Conservation (phyloP, 1,140 invertebrate genomes). For the Tetraneura akinire region DNA sequence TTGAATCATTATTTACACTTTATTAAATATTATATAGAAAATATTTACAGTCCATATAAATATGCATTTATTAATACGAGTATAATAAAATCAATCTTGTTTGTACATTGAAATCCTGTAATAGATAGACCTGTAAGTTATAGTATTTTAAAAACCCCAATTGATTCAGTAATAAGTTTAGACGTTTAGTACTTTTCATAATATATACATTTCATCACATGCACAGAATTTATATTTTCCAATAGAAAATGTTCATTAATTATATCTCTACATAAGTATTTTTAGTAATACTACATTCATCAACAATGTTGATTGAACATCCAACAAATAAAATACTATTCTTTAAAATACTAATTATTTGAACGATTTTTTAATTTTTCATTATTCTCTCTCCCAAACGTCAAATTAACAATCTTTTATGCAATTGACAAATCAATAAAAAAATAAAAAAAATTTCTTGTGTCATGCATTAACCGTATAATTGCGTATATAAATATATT, state of each 20-base stretch:
- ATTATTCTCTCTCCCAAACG: slow-evolving; percentile 6
- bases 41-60: too few relatives aligned
- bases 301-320: too few relatives aligned
- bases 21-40: neutral
- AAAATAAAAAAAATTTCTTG: neutral
- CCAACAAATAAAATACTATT: too few relatives aligned
- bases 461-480: slow-evolving; percentile 17
- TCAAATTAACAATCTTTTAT: neutral
- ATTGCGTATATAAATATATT: neutral
- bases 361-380: neutral
- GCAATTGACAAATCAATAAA: neutral
- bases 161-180: too few relatives aligned
- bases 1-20: neutral
- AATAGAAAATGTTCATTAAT: neutral
- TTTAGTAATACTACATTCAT: neutral
- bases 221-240: too few relatives aligned
- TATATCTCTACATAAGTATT: neutral
- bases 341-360: neutral
- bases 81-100: neutral
- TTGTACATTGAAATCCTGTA: too few relatives aligned
- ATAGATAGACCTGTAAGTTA: neutral
- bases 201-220: too few relatives aligned
- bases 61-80: neutral
- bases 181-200: too few relatives aligned
- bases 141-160: neutral